Conservation (phyloP, 2,797 vertebrate genomes). For the Sphenodon punctatus region DNA sequence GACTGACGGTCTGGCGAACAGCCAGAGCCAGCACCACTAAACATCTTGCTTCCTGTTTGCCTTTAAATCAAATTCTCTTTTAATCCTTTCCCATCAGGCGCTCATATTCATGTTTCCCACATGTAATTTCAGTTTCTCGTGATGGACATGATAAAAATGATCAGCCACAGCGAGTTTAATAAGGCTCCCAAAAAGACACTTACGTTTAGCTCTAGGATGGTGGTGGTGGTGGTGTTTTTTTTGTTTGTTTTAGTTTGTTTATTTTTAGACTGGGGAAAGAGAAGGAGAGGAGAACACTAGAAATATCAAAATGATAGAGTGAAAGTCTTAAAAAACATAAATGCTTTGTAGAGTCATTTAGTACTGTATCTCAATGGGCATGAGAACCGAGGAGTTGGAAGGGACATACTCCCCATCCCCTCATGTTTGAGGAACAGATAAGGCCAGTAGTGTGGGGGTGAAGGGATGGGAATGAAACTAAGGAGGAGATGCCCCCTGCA, state of each 20-base stretch:
- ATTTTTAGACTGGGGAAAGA: neutral
- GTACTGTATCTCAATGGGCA: neutral
- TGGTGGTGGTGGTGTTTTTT: too few relatives aligned
- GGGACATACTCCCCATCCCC: too few relatives aligned
- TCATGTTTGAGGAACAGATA: too few relatives aligned
- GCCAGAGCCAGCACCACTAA: neutral
- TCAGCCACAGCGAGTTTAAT: neutral
- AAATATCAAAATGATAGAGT: neutral
- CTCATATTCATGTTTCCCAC: neutral
- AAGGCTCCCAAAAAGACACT: neutral
- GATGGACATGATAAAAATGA: neutral
- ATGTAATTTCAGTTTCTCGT: conserved; percentile 25
- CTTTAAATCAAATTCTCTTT: conserved; percentile 38
- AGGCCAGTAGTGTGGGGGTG: too few relatives aligned
- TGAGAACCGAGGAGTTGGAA: too few relatives aligned
- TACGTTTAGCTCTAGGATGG: too few relatives aligned
- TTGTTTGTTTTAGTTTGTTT: neutral
- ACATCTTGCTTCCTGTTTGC: neutral
- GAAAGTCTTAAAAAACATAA: neutral
- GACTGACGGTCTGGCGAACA: neutral
- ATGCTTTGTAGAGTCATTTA: neutral
- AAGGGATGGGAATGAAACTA: too few relatives aligned
- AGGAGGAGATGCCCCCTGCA: too few relatives aligned
- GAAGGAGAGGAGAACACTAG: neutral
- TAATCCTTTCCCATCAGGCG: conserved; percentile 27